Evolutionary conservation across 2,797 vertebrate species (phyloP).

Genomic region (Pseudotriccus pelzelni): DNA sequence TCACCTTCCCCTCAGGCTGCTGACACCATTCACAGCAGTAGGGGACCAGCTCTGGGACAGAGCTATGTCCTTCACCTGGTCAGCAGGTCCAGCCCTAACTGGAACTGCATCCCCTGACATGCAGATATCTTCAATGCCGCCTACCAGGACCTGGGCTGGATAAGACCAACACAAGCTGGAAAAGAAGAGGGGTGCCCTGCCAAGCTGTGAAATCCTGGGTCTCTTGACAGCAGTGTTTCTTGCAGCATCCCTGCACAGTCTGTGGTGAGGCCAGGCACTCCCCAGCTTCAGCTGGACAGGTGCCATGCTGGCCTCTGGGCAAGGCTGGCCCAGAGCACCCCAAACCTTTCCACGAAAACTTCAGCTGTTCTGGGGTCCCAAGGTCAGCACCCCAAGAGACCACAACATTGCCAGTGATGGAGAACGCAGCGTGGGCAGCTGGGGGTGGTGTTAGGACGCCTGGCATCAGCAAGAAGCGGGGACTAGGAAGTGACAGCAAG

Average conservation of each 20-base stretch:
- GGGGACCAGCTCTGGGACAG: neutral
- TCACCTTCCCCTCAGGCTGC: accelerated
- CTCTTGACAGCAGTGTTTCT: neutral
- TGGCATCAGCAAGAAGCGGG: neutral
- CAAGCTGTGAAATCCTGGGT: neutral
- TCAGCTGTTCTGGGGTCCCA: neutral
- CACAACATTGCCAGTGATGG: accelerated
- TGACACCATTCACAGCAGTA: accelerated
- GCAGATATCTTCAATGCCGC: neutral
- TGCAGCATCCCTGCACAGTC: too few species aligned
- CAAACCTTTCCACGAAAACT: neutral
- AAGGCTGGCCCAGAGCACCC: neutral
- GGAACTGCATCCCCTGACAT: accelerated
- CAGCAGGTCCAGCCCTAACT: neutral
- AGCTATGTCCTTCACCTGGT: neutral
- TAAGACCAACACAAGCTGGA: neutral
- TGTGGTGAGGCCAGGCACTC: accelerated
- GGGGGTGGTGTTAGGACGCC: accelerated
- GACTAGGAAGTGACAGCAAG: neutral
- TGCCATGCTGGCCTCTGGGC: accelerated
- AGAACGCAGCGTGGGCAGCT: neutral
- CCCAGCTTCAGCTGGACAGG: neutral
- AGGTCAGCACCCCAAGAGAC: neutral
- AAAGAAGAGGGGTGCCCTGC: neutral
- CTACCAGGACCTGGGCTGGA: neutral